Conservation (phyloP, 1,140 invertebrate genomes). For the Drosophila setifemur region DNA sequence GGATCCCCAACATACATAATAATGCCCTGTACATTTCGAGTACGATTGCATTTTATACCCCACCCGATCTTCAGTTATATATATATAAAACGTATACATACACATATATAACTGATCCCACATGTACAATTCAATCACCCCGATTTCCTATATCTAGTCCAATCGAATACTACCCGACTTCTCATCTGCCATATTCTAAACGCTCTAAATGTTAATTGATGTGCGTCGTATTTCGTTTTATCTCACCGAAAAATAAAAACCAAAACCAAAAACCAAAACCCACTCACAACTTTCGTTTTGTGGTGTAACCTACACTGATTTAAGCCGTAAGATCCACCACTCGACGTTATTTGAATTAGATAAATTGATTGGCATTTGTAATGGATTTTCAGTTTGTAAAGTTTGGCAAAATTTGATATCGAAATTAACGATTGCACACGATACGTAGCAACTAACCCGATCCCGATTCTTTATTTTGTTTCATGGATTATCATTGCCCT, state of each 20-base stretch:
- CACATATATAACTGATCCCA: slow-evolving; percentile 14
- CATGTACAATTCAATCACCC: slow-evolving; percentile 57
- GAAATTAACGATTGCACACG: slow-evolving; percentile 67
- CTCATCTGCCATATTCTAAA: slow-evolving; percentile 57
- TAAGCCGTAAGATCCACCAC: slow-evolving; percentile 39
- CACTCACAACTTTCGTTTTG: slow-evolving; percentile 37
- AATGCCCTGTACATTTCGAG: slow-evolving; percentile 44
- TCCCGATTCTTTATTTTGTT: slow-evolving; percentile 14
- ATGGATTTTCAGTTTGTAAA: slow-evolving; percentile 53
- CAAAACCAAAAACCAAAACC: not conserved
- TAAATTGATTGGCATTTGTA: slow-evolving; percentile 58
- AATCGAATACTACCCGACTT: slow-evolving; percentile 21
- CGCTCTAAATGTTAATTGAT: slow-evolving; percentile 79
- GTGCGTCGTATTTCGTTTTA: slow-evolving; percentile 72
- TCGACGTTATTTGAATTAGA: slow-evolving; percentile 43
- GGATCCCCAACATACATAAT: not conserved
- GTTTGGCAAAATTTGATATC: slow-evolving; percentile 40
- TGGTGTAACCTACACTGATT: slow-evolving; percentile 43
- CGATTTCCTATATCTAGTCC: slow-evolving; percentile 7
- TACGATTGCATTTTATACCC: slow-evolving; percentile 11
- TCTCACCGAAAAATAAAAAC: slow-evolving; percentile 24
- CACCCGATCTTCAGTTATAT: slow-evolving; percentile 1
- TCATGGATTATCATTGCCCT: slow-evolving; percentile 19
- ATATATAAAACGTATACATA: slow-evolving; percentile 16
- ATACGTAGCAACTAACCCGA: slow-evolving; percentile 53